A percentile compares a stretch with the other conserved stretches of the same genome.
Evolutionary conservation across 2,797 vertebrate species (phyloP).

Genomic region (Steatocranus sp.): DNA sequence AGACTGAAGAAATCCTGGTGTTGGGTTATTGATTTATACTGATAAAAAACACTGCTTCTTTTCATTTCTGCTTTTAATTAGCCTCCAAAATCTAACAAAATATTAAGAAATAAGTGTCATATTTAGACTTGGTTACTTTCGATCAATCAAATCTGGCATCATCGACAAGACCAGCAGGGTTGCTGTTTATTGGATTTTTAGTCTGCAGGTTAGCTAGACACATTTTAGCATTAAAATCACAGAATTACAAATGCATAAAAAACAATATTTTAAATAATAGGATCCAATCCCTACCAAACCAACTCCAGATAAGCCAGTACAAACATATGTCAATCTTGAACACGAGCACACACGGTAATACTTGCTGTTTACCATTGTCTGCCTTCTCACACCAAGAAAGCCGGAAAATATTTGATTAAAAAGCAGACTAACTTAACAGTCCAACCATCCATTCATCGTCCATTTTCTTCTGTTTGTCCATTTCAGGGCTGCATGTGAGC

Average conservation of each 20-base stretch:
- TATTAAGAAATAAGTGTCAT: not conserved
- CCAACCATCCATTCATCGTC: too few relatives aligned
- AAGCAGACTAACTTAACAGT: too few relatives aligned
- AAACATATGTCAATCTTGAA: not conserved
- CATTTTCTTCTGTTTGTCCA: too few relatives aligned
- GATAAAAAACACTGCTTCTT: not conserved
- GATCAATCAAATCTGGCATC: not conserved
- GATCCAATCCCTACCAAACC: not conserved
- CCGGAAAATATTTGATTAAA: not conserved
- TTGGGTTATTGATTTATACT: not conserved
- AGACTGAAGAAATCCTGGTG: not conserved
- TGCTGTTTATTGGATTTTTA: not conserved
- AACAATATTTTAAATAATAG: not conserved
- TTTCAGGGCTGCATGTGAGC: too few relatives aligned
- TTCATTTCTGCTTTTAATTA: not conserved
- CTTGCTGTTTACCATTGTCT: not conserved
- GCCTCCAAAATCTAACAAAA: not conserved
- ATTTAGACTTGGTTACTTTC: not conserved
- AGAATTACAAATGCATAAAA: not conserved
- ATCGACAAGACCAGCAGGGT: accelerated
- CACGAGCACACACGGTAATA: not conserved
- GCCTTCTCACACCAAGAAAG: not conserved
- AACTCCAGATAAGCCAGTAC: not conserved
- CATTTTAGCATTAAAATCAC: not conserved
- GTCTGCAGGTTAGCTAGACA: not conserved